Conservation (phyloP, 2,113 vertebrate species). For the Galbula dea region DNA sequence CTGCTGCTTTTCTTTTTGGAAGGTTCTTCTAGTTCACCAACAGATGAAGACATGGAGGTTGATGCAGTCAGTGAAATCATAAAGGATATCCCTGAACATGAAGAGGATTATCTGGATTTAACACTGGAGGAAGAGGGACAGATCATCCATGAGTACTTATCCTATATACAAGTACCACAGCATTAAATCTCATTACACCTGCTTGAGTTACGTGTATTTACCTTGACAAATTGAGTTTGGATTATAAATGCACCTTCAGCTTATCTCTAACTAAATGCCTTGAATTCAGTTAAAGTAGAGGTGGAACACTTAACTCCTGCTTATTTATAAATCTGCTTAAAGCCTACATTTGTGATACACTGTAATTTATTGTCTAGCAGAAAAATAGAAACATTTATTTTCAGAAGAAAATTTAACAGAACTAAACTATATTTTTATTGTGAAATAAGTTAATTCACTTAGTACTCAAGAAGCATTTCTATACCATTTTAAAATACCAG, state of each 20-base stretch:
- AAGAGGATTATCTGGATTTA: constrained; percentile 95
- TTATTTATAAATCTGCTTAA: constrained; percentile 55
- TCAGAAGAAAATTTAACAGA: constrained; percentile 67
- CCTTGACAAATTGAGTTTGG: constrained; percentile 28
- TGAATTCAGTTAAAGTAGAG: not conserved
- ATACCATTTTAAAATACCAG: constrained; percentile 14
- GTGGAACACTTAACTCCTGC: constrained; percentile 34
- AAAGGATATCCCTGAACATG: constrained; percentile 89
- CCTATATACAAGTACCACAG: constrained; percentile 67
- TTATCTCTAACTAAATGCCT: constrained; percentile 54
- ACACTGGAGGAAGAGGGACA: constrained; percentile 91
- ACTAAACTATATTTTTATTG: constrained; percentile 66
- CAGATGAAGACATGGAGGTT: constrained; percentile 79
- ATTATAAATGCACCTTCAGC: constrained; percentile 35
- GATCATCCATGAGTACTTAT: constrained; percentile 83
- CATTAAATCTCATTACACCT: constrained; percentile 32
- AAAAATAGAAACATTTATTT: constrained; percentile 64
- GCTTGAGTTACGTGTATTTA: constrained; percentile 1
- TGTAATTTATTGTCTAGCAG: constrained; percentile 53
- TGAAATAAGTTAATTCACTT: constrained; percentile 32
- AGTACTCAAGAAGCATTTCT: constrained; percentile 51
- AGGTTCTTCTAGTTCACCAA: constrained; percentile 75
- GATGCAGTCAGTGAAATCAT: constrained; percentile 89
- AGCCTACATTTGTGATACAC: constrained; percentile 38
- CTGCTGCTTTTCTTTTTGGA: not conserved